A percentile compares a stretch with the other conserved stretches of the same genome.
Evolutionary conservation across 2,888 invertebrate species (phyloP).

Genomic region (Ophioninae sp.): DNA sequence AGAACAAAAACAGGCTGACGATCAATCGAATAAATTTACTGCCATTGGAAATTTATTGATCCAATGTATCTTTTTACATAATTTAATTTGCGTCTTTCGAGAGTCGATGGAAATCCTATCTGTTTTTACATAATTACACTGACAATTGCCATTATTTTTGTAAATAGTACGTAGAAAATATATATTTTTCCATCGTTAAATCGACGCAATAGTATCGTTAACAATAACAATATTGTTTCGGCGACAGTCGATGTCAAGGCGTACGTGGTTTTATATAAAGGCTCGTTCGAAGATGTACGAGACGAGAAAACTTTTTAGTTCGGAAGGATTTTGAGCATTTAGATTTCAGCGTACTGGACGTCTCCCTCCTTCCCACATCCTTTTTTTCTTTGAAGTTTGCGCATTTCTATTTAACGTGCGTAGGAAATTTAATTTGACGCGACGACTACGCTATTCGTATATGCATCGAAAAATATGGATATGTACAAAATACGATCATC

Average conservation of each 20-base stretch:
- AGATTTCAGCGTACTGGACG: no score
- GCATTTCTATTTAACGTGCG: neutral
- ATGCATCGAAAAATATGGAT: neutral
- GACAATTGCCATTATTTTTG: slow-evolving; percentile 30
- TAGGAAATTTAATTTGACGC: neutral
- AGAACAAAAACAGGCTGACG: neutral
- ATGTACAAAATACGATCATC: neutral
- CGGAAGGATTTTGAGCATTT: no score
- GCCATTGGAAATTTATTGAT: slow-evolving; percentile 38
- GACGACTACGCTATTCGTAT: neutral
- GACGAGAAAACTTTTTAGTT: no score
- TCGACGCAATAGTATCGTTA: neutral
- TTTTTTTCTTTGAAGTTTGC: neutral
- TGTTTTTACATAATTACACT: slow-evolving; percentile 42
- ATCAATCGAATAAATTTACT: slow-evolving; percentile 1
- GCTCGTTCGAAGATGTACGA: no score
- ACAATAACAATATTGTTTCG: neutral
- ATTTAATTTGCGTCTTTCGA: slow-evolving; percentile 6
- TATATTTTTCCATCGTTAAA: slow-evolving; percentile 8
- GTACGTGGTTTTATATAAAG: no score
- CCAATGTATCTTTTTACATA: slow-evolving; percentile 18
- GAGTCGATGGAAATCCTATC: neutral
- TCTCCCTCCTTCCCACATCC: neutral
- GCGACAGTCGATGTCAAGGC: no score
- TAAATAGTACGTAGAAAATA: slow-evolving; percentile 45